Conservation (phyloP, 2,888 invertebrate genomes). For the Neoaliturus tenellus region DNA sequence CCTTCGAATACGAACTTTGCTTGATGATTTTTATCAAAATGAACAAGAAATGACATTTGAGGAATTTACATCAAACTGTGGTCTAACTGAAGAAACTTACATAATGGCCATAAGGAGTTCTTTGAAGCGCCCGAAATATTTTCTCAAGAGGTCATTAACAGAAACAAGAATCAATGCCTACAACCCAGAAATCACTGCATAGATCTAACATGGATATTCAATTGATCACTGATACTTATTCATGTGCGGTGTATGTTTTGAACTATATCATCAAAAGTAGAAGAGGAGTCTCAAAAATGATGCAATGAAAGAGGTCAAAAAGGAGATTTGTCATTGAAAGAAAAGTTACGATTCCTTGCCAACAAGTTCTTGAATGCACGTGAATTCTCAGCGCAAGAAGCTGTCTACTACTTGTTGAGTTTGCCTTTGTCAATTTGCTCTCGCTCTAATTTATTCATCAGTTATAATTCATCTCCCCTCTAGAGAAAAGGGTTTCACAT, state of each 20-base stretch:
- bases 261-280: slow-evolving; percentile 64
- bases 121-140: slow-evolving; percentile 55
- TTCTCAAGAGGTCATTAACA: slow-evolving; percentile 58
- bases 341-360: slow-evolving; percentile 63
- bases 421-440: background rate
- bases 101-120: slow-evolving; percentile 56
- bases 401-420: slow-evolving; percentile 62
- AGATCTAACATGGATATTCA: slow-evolving; percentile 68
- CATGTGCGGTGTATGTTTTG: slow-evolving; percentile 65
- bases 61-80: slow-evolving; percentile 54
- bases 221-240: slow-evolving; percentile 51
- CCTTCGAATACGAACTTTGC: background rate
- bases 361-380: slow-evolving; percentile 65
- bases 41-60: slow-evolving; percentile 53
- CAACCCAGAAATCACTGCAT: background rate
- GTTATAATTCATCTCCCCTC: background rate
- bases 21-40: background rate
- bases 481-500: background rate
- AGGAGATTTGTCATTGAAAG: slow-evolving; percentile 65
- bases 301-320: slow-evolving; percentile 50
- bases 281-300: slow-evolving; percentile 62
- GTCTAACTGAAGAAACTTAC: slow-evolving; percentile 57
- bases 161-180: slow-evolving; percentile 63
- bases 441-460: background rate
- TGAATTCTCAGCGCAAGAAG: slow-evolving; percentile 67